Evolutionary conservation across 2,888 invertebrate genomes (phyloP), one percentile per base, ranked within the genome.

Genomic region (Cynaeus angustus): DNA sequence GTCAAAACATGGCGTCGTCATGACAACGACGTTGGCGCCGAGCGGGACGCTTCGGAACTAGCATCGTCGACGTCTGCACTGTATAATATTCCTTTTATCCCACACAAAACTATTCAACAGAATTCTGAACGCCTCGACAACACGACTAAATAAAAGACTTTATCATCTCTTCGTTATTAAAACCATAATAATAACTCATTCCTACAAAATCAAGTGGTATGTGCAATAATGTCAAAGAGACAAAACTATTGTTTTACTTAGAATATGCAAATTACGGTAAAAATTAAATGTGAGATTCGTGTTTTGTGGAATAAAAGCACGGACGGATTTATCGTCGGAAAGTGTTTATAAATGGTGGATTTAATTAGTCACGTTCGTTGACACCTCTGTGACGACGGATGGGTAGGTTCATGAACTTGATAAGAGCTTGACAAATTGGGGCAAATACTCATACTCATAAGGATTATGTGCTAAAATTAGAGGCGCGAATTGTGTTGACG

Each of bases 1-100:
- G 76, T 80, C 81, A 82, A 81, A 83, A 82, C 82, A 83, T 83
- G 83, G 81, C 82, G 83, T 84, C 78, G 79, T 73, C 80, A 75
- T 79, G 80, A 78, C 75, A 76, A 83, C 83, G 75, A 71, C 55
- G 72, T 75, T 76, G 82, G 81, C 80, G 82, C 81, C 82, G 73
- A 67, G 66, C 74, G 76, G 75, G 75, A 76, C 77, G 68, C 68
- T 62, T 14, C 55, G 41, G 45, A 55, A 68, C 68, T 67, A 66
- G 16, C 48, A n/a, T 12, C 59, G 59, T 53, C 68, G 62, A 52
- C 62, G 55, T 68, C 68, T 43, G 38, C 12, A 52, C 48, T 50
- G 61, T 30, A 62, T 55, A 68, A 62, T 62, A 61, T 61, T 26
- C 61, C 56, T 38, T 66, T 68, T 66, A 66, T 66, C 55, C 46